Base-by-base conservation (phyloP, 23 tunicate species). In the Clavelina lepadiformis region DNA sequence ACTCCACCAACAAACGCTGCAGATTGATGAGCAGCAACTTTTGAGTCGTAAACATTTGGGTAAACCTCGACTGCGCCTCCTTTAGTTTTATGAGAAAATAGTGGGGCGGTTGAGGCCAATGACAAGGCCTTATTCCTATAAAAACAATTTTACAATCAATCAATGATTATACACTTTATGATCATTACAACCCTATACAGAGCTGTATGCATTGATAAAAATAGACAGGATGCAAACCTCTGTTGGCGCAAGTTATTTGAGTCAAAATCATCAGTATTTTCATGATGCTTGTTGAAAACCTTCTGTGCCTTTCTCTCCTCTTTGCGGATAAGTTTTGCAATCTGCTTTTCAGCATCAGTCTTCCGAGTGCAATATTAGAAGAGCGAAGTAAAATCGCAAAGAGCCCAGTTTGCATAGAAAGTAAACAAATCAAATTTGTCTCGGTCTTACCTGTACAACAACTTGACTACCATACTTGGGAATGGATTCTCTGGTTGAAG, bases 1-100 rank as follows among this genome's bases (percentile, higher is more conserved):
- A 68, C 73, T 0, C 93, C 93, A 22, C 93, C 93, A 21, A 81
- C 93, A 33, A 76, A 76, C 24, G 93, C 77, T 6, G 93, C 77
- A 31, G 65, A 51, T 4, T 59, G 67, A 23, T 30, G 59, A 15
- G 83, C 82, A 1, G 50, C 37, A 13, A 34, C 52, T 69, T 76
- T 63, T 28, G 73, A 38, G 49, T 84, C 93, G 45, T 77, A 84
- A 28, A 84, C 93, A 44, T 62, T 31, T 0, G 93, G 93, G 64
- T 67, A 84, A 28, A 18, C 30, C 29, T 84, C 93, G 5, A 38
- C 65, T 0, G 11, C 46, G 38, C 7, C 11, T 3, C 35, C 31
- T 23, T 58, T 58, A 29, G 22, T 23, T 5, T 46, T 24, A 5
- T 71, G 33, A 3, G 82, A 68, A 36, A 68, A 75, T 13, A 75